phyloP scores from a whole-genome alignment of 2,888 invertebrate genomes.

The Apodemia duryi region DNA sequence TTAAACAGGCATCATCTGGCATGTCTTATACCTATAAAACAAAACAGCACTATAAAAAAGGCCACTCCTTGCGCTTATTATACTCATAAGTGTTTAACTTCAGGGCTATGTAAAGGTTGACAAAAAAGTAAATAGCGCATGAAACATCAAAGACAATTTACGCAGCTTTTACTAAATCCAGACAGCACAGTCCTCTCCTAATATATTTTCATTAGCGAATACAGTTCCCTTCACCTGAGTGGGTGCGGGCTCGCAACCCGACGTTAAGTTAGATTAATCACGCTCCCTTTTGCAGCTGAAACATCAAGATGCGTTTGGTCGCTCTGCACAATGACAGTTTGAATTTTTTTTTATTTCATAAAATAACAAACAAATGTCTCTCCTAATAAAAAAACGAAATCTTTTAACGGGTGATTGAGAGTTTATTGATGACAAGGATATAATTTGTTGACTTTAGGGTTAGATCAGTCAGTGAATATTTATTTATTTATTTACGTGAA shows the following conservation, averaged over 20 bases:
- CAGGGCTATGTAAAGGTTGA: background rate
- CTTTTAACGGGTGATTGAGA: no score
- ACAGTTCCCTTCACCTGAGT: slow-evolving; percentile 44
- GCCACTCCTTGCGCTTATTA: no score
- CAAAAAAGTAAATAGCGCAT: background rate
- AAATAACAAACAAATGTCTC: background rate
- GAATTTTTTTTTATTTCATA: background rate
- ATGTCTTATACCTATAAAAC: no score
- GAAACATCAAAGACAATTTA: slow-evolving; percentile 17
- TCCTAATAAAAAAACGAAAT: no score
- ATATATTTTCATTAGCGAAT: slow-evolving; percentile 63
- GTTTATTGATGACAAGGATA: no score
- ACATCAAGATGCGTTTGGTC: slow-evolving; percentile 22
- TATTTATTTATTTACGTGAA: no score
- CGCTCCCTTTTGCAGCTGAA: slow-evolving; percentile 38
- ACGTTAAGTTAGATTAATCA: slow-evolving; percentile 71
- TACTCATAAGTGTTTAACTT: no score
- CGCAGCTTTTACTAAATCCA: slow-evolving; percentile 17
- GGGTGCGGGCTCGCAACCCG: slow-evolving; percentile 41
- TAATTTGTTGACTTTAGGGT: no score
- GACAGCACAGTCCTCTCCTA: slow-evolving; percentile 21
- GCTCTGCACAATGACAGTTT: background rate
- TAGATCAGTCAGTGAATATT: no score
- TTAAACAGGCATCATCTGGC: no score
- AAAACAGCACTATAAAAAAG: no score